A percentile compares a stretch with the other conserved stretches of the same genome.
Conservation (phyloP, 2,888 invertebrate species). For the Limnephilus rhombicus region DNA sequence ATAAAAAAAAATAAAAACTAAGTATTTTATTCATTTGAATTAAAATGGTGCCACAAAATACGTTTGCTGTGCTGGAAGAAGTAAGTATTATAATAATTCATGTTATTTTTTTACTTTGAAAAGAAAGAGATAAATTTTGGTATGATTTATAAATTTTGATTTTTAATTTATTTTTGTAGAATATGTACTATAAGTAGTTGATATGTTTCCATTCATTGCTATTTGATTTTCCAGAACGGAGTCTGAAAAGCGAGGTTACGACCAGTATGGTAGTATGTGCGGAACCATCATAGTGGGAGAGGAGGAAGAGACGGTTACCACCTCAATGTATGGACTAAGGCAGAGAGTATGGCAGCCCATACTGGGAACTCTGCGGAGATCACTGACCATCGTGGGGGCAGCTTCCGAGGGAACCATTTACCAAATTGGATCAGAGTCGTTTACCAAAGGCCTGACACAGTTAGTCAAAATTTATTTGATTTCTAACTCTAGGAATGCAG, state of each 20-base stretch:
- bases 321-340: slow-evolving; percentile 77
- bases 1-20: no score
- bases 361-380: slow-evolving; percentile 69
- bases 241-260: slow-evolving; percentile 75
- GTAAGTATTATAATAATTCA: no score
- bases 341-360: slow-evolving; percentile 74
- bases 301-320: slow-evolving; percentile 70
- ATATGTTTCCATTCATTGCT: background rate
- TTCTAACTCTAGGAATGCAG: background rate
- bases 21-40: no score
- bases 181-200: no score
- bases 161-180: no score
- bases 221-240: slow-evolving; percentile 70
- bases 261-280: slow-evolving; percentile 81
- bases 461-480: slow-evolving; percentile 71
- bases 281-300: slow-evolving; percentile 78
- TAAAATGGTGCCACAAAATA: no score
- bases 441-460: slow-evolving; percentile 77
- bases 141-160: no score
- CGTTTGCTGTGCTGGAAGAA: no score
- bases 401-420: slow-evolving; percentile 79
- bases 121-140: no score
- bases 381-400: slow-evolving; percentile 71
- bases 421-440: slow-evolving; percentile 76
- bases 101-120: no score